Evolutionary conservation across 2,888 invertebrate genomes (phyloP).

Genomic region (Atherix ibis): DNA sequence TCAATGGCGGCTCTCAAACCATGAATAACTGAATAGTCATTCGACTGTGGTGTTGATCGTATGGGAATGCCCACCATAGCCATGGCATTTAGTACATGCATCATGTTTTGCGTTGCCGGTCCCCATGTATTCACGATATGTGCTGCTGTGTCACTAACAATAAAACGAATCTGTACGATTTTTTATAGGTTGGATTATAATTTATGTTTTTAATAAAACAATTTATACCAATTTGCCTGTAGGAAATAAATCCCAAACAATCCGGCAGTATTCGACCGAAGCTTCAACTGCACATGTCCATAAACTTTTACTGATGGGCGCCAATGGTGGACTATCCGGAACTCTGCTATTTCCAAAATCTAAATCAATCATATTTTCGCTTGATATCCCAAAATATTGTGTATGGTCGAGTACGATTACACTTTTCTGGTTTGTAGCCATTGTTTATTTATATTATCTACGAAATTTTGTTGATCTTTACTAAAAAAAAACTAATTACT

Average conservation of each 20-base stretch:
- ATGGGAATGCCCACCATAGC: constrained; percentile 69
- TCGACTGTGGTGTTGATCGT: constrained; percentile 35
- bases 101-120: constrained; percentile 65
- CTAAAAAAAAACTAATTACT: too few relatives aligned
- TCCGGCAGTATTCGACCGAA: constrained; percentile 87
- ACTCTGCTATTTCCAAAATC: constrained; percentile 38
- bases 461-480: too few relatives aligned
- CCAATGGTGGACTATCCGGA: constrained; percentile 55
- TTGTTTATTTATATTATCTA: too few relatives aligned
- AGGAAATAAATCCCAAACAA: constrained; percentile 96
- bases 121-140: constrained; percentile 78
- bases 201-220: constrained; percentile 3
- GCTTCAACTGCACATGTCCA: constrained; percentile 97
- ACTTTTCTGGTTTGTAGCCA: constrained; percentile 71
- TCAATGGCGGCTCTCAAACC: constrained; percentile 78
- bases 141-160: constrained; percentile 74
- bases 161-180: constrained; percentile 55
- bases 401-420: constrained; percentile 91
- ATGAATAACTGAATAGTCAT: constrained; percentile 56
- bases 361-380: constrained; percentile 28
- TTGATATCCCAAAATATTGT: constrained; percentile 65
- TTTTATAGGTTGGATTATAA: too few relatives aligned
- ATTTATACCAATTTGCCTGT: constrained; percentile 60
- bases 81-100: constrained; percentile 72
- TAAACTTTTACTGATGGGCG: constrained; percentile 77